These are phyloP conservation scores for Hirtodrosophila trivittata DNA, from an alignment of 2,888 invertebrate species.

Conservation along the genomic window DNA sequence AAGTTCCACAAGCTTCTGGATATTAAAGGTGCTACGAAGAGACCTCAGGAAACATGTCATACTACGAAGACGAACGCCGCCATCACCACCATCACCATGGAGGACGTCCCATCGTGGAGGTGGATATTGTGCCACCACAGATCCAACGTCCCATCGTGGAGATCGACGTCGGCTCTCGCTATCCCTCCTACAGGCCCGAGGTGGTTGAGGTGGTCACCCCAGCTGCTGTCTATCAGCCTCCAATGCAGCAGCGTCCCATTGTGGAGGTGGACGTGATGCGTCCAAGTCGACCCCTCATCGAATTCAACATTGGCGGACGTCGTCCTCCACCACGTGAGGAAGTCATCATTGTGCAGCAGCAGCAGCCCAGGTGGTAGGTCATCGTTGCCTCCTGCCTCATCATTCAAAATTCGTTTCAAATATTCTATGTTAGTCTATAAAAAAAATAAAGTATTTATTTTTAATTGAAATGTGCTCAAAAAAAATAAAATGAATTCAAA, in stretches of 20 bases:
- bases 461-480: conserved; percentile 60
- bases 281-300: conserved; percentile 63
- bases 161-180: conserved; percentile 61
- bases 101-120: conserved; percentile 76
- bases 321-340: conserved; percentile 64
- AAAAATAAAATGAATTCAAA: conserved; percentile 1
- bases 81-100: conserved; percentile 65
- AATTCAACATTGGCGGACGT: conserved; percentile 66
- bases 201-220: conserved; percentile 62
- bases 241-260: conserved; percentile 53
- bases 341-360: conserved; percentile 58
- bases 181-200: conserved; percentile 48
- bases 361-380: conserved; percentile 61
- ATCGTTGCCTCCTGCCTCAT: conserved; percentile 13
- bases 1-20: conserved; percentile 5
- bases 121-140: conserved; percentile 73
- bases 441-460: conserved; percentile 39
- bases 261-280: conserved; percentile 70
- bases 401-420: conserved; percentile 39
- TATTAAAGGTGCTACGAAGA: conserved; percentile 11
- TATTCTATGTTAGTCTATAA: too few relatives aligned
- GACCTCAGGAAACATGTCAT: conserved; percentile 51
- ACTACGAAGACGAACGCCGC: conserved; percentile 67
- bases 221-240: conserved; percentile 64
- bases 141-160: conserved; percentile 65